Base-by-base conservation (phyloP, 2,888 invertebrate genomes). In the Drosophila atroscutellata region DNA sequence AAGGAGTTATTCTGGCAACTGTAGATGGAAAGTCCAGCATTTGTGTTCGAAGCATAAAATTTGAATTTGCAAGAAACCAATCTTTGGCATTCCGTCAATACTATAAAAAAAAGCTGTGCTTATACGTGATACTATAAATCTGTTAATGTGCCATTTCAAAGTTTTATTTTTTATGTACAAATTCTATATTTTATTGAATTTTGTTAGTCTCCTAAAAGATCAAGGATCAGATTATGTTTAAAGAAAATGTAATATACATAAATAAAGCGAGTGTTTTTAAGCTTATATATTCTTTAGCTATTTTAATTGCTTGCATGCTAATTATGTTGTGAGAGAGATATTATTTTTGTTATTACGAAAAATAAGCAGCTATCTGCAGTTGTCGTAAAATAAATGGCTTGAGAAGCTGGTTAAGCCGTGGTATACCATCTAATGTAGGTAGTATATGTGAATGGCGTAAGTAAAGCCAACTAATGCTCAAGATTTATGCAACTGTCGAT, bases 401-500 rank as follows among this genome's bases (percentile, higher is more conserved):
- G 39, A 76, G 36, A 2, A 34, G 59, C 34, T 32, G 5, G n/a
- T 34, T 20, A 70, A 39, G 66, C 26, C 47, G 15, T 47, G 32
- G 56, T 52, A 28, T 42, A 52, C 24, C 30, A 30, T 11, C 30
- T 50, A 37, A 32, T 47, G 34, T 34, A 15, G 28, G 18, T 69
- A 39, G 56, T 57, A 39, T 61, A 49, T 34, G 45, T 47, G 24
- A 45, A 30, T 30, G 39, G 37, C 30, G 30, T 42, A 34, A 36
- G 49, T 45, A 20, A 18, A 45, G 34, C 32, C 28, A 61, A 61
- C 63, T 77, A 77, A 83, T 80, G 66, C 74, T 36, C 37, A 62
- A 75, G 91, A 85, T 85, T 87, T 85, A 90, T 90, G 75, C 75
- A 82, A 75, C 90, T 90, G 80, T 80, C 89, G 78, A 90, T 86